A percentile compares a stretch with the other conserved stretches of the same genome.
Evolutionary conservation across 2,113 vertebrate genomes (phyloP).

Genomic region (Dinomys branickii): DNA sequence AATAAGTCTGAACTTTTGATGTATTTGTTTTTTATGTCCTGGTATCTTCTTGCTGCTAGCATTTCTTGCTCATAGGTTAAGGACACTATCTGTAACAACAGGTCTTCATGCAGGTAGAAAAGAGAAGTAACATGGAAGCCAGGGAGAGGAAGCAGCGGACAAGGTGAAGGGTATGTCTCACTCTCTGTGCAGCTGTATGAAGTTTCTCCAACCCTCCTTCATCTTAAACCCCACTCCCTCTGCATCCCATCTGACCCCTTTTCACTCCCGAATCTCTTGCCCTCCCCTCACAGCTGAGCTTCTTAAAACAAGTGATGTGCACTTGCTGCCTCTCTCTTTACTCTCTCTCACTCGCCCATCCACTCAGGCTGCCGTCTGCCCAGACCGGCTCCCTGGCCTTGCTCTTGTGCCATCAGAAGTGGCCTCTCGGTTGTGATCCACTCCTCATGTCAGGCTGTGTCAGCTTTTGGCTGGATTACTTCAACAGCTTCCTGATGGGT

Average conservation of each 20-base stretch:
- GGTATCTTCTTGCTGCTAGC: neutral
- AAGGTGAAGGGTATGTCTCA: neutral
- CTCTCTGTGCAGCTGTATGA: neutral
- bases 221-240: neutral
- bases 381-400: neutral
- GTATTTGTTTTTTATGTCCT: conserved; percentile 1
- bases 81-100: neutral
- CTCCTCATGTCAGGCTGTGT: neutral
- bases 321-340: neutral
- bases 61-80: neutral
- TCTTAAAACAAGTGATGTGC: neutral
- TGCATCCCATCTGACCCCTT: neutral
- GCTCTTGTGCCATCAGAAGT: neutral
- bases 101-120: neutral
- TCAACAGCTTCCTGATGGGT: neutral
- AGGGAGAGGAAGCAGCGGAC: neutral
- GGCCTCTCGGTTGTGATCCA: neutral
- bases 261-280: neutral
- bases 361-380: neutral
- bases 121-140: neutral
- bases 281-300: neutral
- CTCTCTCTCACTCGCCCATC: neutral
- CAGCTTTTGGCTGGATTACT: neutral
- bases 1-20: conserved; percentile 44
- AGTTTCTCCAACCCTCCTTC: neutral